These are phyloP conservation scores for Anaspis maculata DNA, from an alignment of 2,888 invertebrate species.

Conservation along the genomic window DNA sequence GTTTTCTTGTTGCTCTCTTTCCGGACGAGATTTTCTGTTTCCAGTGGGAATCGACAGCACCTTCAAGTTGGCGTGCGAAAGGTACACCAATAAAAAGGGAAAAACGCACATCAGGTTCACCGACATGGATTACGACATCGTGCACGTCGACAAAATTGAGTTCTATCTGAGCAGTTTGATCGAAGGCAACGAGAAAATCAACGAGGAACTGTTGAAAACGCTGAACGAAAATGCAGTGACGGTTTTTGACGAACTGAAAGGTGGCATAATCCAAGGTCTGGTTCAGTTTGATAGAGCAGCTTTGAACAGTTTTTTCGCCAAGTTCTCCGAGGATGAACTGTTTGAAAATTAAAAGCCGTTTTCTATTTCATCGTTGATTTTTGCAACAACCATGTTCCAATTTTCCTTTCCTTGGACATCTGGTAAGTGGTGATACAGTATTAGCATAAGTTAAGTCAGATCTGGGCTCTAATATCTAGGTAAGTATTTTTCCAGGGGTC, in stretches of 20 bases:
- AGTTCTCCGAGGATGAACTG: conserved; percentile 4
- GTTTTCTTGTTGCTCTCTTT: no score
- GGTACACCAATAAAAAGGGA: background rate
- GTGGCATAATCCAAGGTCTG: conserved; percentile 1
- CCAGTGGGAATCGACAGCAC: background rate
- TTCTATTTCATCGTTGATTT: no score
- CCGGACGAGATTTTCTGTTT: background rate
- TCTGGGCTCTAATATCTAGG: no score
- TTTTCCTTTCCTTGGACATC: no score
- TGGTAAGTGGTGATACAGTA: no score
- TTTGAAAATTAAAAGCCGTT: background rate
- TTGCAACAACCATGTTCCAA: no score
- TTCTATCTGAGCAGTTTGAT: background rate
- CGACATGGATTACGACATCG: background rate
- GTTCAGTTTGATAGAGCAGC: conserved; percentile 2
- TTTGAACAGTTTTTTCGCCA: no score
- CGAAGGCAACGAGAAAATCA: background rate
- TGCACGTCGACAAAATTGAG: background rate
- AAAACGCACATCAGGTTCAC: background rate
- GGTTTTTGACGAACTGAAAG: background rate
- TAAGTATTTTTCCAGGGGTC: no score
- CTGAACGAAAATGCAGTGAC: background rate
- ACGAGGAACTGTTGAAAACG: background rate
- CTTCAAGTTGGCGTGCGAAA: background rate
- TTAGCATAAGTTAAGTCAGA: no score